Conservation (phyloP, 2,888 invertebrate genomes). For the Bedellia somnulentella region DNA sequence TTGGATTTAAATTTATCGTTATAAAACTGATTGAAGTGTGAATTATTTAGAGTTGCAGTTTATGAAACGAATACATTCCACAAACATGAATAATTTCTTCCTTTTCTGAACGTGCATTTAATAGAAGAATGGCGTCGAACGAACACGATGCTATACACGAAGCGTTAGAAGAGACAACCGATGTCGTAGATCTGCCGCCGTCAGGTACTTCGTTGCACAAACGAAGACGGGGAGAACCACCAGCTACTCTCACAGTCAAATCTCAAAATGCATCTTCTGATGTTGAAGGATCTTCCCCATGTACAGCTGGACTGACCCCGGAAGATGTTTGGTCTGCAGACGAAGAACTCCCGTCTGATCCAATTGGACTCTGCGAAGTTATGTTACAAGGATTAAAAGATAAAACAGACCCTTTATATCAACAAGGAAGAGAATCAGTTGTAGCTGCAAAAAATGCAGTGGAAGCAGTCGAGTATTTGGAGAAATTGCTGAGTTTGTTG, state of each 20-base stretch:
- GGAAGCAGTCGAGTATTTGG: conserved; percentile 76
- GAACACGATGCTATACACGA: too few species aligned
- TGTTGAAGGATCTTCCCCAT: conserved; percentile 44
- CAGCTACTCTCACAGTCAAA: conserved; percentile 37
- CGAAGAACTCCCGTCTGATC: conserved; percentile 25
- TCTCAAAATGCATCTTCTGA: conserved; percentile 39
- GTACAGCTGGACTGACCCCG: conserved; percentile 34
- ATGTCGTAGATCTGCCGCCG: conserved; percentile 33
- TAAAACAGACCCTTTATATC: conserved; percentile 43
- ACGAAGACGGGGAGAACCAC: conserved; percentile 42
- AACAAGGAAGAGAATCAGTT: conserved; percentile 57
- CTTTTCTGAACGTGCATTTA: too few species aligned
- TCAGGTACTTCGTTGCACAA: conserved; percentile 45
- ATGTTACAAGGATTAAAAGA: conserved; percentile 43
- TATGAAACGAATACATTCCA: too few species aligned
- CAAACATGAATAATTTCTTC: too few species aligned
- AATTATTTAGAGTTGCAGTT: too few species aligned
- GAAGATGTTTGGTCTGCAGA: conserved; percentile 28
- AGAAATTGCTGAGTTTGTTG: conserved; percentile 74
- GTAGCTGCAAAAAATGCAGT: conserved; percentile 60
- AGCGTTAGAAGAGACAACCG: too few species aligned
- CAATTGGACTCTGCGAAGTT: conserved; percentile 34
- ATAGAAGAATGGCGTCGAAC: too few species aligned
- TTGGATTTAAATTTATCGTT: too few species aligned
- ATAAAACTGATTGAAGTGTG: too few species aligned